Conservation (phyloP, 2,113 vertebrate genomes). For the Sylvia atricapilla region DNA sequence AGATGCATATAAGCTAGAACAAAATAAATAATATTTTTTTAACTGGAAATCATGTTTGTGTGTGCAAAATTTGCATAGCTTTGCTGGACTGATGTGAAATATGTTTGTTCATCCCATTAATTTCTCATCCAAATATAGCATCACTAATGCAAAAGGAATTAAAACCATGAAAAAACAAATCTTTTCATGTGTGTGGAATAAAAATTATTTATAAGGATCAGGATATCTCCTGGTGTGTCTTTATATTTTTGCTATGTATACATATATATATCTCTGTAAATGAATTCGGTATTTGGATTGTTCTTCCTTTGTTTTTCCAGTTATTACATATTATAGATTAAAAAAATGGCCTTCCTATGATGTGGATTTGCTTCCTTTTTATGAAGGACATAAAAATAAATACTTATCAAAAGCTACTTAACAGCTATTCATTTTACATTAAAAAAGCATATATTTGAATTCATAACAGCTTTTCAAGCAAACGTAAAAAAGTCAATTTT, state of each 20-base stretch:
- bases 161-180: constrained; percentile 1
- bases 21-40: neutral
- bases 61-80: constrained; percentile 7
- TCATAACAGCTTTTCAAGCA: neutral
- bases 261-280: neutral
- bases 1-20: neutral
- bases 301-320: neutral
- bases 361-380: neutral
- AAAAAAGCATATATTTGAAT: neutral
- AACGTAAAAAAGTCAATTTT: neutral
- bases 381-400: neutral
- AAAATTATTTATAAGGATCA: neutral
- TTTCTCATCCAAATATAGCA: constrained; percentile 33
- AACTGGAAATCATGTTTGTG: neutral
- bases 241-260: neutral
- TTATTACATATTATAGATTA: neutral
- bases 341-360: neutral
- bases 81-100: constrained; percentile 32
- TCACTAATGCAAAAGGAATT: constrained; percentile 44
- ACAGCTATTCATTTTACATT: neutral
- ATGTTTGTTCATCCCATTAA: neutral
- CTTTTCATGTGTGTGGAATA: neutral
- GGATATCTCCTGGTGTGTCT: neutral
- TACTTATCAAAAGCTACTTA: neutral
- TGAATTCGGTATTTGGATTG: neutral